Base-by-base conservation (phyloP, 2,888 invertebrate genomes). In the Enoplolaimus lenunculus region DNA sequence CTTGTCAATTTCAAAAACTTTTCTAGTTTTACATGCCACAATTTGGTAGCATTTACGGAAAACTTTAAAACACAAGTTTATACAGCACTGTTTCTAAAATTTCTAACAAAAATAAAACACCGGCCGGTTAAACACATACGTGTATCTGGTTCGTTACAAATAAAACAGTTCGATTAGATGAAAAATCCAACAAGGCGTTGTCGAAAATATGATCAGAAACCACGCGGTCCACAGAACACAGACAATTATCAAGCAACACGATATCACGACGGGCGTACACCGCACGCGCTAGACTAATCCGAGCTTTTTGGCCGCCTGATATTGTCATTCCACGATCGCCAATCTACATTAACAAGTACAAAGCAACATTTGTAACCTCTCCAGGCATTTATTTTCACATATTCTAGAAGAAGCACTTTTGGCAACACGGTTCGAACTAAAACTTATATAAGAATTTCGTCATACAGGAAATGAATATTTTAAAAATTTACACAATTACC, bases 181-280 rank as follows among this genome's bases (percentile, higher is more conserved):
- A 74, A n/a, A 76, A 74, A 16, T 78, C 80, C 70, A 77, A 77
- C 33, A 83, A 78, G 31, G 80, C 80, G 34, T 80, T 74, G 26
- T 84, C 82, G 73, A 86, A 86, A 73, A 87, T 84, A 65, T 83
- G 82, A 31, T 81, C 78, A 0, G 83, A 84, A 1, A 86, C 84
- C 71, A 81, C 80, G 45, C 80, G 77, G 73, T 86, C 86, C 28
- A 87, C 82, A 1, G 85, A 84, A 69, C 85, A 84, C 72, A 87
- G 77, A 33, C 85, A 84, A 78, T 87, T 86, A 76, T 87, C 86
- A 34, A 87, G 77, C 16, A 86, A 81, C 75, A 85, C 86, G 72
- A 86, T 82, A 70, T 86, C 76, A 34, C 77, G 75, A 45, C 77
- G 75, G 71, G 80, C 75, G 78, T 85, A 86, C 21, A 85, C 78